Evolutionary conservation across 2,797 vertebrate genomes (phyloP).

Genomic region (Manis pentadactyla): DNA sequence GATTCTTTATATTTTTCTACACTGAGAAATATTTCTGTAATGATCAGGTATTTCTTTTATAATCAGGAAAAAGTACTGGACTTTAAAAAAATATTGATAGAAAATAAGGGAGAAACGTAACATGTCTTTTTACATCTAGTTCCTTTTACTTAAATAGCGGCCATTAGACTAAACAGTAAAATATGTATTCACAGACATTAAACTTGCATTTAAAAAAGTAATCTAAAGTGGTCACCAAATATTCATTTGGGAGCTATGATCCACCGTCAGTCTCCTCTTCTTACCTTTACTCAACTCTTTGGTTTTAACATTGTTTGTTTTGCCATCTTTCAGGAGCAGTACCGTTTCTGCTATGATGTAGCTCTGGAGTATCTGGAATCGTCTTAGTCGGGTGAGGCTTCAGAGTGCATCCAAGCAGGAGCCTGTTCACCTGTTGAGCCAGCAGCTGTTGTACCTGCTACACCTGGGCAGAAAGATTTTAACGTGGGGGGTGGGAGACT

Average conservation of each 20-base stretch:
- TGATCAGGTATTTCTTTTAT: neutral
- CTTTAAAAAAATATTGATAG: neutral
- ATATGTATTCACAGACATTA: neutral
- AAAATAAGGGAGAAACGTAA: neutral
- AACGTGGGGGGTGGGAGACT: constrained; percentile 83
- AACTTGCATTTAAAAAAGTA: neutral
- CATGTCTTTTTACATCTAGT: neutral
- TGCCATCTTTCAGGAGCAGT: constrained; percentile 92
- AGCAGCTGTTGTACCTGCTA: constrained; percentile 56
- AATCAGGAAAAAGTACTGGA: neutral
- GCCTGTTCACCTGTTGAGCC: constrained; percentile 79
- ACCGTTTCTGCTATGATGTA: constrained; percentile 98
- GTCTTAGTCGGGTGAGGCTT: constrained; percentile 88
- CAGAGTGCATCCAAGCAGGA: constrained; percentile 78
- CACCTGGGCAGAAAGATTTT: constrained; percentile 87
- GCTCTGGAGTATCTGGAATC: constrained; percentile 97
- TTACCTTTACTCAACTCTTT: neutral
- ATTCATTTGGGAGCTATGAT: neutral
- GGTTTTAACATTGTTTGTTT: neutral
- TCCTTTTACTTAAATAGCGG: neutral
- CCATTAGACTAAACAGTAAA: constrained; percentile 9
- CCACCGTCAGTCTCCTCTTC: neutral
- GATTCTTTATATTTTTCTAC: neutral
- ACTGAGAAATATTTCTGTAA: neutral
- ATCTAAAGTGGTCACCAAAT: neutral